A percentile compares a stretch with the other conserved stretches of the same genome.
phyloP scores from a whole-genome alignment of 2,797 vertebrate genomes.

The Rhinatrema bivittatum region DNA sequence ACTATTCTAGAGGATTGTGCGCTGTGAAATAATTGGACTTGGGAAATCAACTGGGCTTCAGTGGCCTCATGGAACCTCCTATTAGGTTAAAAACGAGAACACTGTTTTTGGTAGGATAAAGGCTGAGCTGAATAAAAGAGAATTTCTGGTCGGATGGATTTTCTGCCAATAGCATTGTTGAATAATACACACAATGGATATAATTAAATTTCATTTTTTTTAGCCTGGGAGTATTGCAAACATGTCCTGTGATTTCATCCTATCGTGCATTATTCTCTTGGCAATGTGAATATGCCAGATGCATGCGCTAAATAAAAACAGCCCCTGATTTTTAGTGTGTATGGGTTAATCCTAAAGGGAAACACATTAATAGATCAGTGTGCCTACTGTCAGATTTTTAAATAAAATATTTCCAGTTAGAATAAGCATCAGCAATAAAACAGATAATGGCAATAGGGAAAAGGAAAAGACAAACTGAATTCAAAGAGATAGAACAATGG shows the following conservation, averaged over 20 bases:
- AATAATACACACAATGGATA: slow-evolving; percentile 52
- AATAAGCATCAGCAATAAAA: too few relatives aligned
- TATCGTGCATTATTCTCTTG: slow-evolving; percentile 35
- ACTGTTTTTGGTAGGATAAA: slow-evolving; percentile 50
- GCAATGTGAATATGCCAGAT: slow-evolving; percentile 32
- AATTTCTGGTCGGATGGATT: slow-evolving; percentile 31
- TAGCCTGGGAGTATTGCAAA: slow-evolving; percentile 37
- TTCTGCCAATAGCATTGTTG: slow-evolving; percentile 40
- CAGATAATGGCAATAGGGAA: too few relatives aligned
- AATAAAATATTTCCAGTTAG: slow-evolving; percentile 37
- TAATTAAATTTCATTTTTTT: slow-evolving; percentile 52
- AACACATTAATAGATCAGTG: slow-evolving; percentile 24
- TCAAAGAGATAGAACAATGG: too few relatives aligned
- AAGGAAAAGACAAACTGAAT: too few relatives aligned
- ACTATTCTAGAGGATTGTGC: slow-evolving; percentile 78
- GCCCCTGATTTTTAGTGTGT: slow-evolving; percentile 41
- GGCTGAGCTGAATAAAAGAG: slow-evolving; percentile 30
- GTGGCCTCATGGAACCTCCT: slow-evolving; percentile 71
- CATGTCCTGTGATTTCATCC: slow-evolving; percentile 30
- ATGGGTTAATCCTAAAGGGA: slow-evolving; percentile 28
- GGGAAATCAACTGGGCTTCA: slow-evolving; percentile 92
- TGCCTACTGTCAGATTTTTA: slow-evolving; percentile 39
- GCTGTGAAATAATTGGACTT: slow-evolving; percentile 89
- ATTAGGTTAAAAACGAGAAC: slow-evolving; percentile 46
- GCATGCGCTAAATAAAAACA: slow-evolving; percentile 33